Base-by-base conservation (phyloP, 2,888 invertebrate species). In the Himalopsyche kuldschensis region DNA sequence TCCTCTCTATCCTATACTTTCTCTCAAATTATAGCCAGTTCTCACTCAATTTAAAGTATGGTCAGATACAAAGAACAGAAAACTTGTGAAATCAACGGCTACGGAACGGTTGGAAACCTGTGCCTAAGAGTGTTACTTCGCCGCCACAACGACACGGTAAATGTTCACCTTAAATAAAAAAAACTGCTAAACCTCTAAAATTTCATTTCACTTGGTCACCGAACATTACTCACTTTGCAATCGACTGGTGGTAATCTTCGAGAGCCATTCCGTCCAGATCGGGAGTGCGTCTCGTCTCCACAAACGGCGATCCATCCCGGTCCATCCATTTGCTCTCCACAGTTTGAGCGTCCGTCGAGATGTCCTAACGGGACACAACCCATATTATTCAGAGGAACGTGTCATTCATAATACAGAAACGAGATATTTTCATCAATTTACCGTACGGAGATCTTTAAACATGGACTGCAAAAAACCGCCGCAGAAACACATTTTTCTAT, bases 201-300 rank as follows among this genome's bases (percentile, higher is more conserved):
- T 4, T 1, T 35, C 6, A 35, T 35, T 41, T 11, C 41, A 41
- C 2, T 15, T 41, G 0, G 3, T 5, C 35, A 35, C 35, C 8
- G 10, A 41, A 41, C 15, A 41, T 15, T 75, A 92, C 95, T 93
- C 90, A 96, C 96, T 95, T 95, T 88, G 95, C 94, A 89, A 96
- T 94, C 48, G 96, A 96, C 87, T 95, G 95, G 89, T 96, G 95
- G 89, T 95, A 96, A 88, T 95, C 95, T 87, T 96, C 97, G 89
- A 96, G 90, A 88, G 97, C 97, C 91, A 95, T 95, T 87, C 94
- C 95, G 88, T 97, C 97, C 87, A 95, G 94, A 88, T 95, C 95
- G 15, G 95, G 95, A 78, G 95, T 95, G 87, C 94, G 92, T 88
- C 94, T 92, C 11, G 94, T 94, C 88, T 94, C 95, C 84, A 93